Base-by-base conservation (phyloP, 64 coral and sea anemone genomes). In the Acropora tenuis region DNA sequence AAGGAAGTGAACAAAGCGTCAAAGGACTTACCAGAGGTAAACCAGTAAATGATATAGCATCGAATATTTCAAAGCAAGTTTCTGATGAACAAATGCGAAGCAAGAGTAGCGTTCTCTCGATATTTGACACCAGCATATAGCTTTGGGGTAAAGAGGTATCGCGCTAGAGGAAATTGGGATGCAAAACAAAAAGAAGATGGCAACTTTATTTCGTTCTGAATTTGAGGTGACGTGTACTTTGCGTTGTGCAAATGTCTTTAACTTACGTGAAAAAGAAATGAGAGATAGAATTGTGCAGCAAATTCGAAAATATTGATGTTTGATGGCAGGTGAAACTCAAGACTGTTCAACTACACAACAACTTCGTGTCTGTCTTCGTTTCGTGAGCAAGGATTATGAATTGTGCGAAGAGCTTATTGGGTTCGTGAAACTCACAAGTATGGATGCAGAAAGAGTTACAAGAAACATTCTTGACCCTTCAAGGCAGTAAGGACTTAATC, bases 291-390 rank as follows among this genome's bases (percentile, higher is more conserved):
- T 92, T 44, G 30, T 76, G 42, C 83, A 50, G 7, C 67, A 20
- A 69, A 77, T 92, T 60, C 90, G 48, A 75, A 92, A 92, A 75
- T 92, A 92, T 79, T 92, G 90, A 50, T 63, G 90, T 50, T 60
- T 86, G 73, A 86, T 85, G 73, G 90, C 80, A 69, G 80, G 76
- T 91, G 90, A 92, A 80, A 92, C 80, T 69, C 80, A 63, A 63
- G 7, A 63, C 59, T 63, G 59, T 63, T 63, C 59, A 63, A 0
- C 7, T 63, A 12, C 11, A 63, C 8, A 63, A 63, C 59, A 63
- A 17, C 59, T 63, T 63, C 10, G 0, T 63, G 11, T 71, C 68
- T 71, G 68, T 0, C 0, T 8, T 3, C 17, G 20, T 71, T 71
- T 71, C 8, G 68, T 71, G 3, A 71, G 8, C 20, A 71, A 41